These are phyloP conservation scores for Alosa sapidissima DNA, from an alignment of 2,797 vertebrate genomes.

Conservation along the genomic window DNA sequence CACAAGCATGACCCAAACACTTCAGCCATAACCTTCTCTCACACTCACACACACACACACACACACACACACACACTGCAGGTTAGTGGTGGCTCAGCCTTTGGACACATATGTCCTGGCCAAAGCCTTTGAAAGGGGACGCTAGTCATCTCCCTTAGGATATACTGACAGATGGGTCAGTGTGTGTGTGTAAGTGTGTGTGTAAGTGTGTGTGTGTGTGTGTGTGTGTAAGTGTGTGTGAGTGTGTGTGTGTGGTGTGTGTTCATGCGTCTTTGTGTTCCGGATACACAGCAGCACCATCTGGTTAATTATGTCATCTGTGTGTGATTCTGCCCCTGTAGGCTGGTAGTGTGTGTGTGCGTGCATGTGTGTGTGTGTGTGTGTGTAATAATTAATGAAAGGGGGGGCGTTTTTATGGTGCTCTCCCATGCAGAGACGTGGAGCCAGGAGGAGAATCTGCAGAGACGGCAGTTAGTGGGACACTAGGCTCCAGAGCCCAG, in stretches of 20 bases:
- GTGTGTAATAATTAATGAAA: conserved; percentile 14
- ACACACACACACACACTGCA: neutral
- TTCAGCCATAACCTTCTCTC: too few relatives aligned
- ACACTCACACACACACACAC: neutral
- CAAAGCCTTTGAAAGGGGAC: neutral
- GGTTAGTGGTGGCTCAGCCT: conserved; percentile 44
- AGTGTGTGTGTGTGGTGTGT: neutral
- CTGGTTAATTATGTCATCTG: conserved; percentile 16
- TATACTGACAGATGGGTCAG: neutral
- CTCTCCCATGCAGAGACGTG: neutral
- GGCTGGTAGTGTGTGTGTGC: neutral
- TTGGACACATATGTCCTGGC: neutral
- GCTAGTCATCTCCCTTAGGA: neutral
- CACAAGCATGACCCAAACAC: too few relatives aligned
- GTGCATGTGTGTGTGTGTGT: conserved; percentile 5
- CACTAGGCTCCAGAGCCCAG: neutral
- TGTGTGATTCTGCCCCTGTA: neutral
- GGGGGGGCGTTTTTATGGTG: neutral
- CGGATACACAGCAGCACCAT: neutral
- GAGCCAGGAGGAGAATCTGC: conserved; percentile 6
- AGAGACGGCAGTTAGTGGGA: neutral
- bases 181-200: conserved; percentile 5
- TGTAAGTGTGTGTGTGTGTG: neutral
- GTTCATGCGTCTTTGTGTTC: neutral
- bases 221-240: neutral